Evolutionary conservation across 1,140 invertebrate species (phyloP).

Genomic region (Schlechtendalia chinensis): DNA sequence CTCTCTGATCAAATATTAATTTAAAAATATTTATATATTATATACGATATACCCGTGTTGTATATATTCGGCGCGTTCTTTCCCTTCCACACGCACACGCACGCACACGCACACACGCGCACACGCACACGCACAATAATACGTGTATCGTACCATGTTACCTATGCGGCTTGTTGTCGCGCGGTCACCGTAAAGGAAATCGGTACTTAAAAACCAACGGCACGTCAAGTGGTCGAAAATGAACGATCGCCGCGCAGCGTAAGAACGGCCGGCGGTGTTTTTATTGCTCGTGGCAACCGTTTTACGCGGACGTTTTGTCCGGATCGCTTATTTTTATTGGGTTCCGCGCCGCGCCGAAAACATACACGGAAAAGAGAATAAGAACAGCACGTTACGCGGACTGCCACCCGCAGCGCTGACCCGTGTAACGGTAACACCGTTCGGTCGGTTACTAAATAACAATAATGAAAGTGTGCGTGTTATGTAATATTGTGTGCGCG

Average conservation of each 20-base stretch:
- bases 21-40: constrained; percentile 30
- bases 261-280: background rate
- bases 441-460: background rate
- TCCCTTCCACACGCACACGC: background rate
- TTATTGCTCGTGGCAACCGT: constrained; percentile 2
- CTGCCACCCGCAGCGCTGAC: background rate
- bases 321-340: background rate
- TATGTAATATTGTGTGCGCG: background rate
- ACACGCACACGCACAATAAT: too few species aligned
- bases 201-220: constrained; percentile 38
- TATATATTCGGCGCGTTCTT: background rate
- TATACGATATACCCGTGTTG: background rate
- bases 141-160: too few species aligned
- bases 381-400: background rate
- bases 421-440: constrained; percentile 18
- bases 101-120: background rate
- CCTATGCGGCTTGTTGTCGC: background rate
- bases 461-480: background rate
- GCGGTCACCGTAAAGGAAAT: constrained; percentile 8
- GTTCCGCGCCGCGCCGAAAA: background rate
- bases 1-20: constrained; percentile 48
- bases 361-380: background rate
- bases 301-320: constrained; percentile 15
- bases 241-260: too few species aligned
- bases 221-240: constrained; percentile 11